Evolutionary conservation across 2,797 vertebrate genomes (phyloP).

Genomic region (Peromyscus nudipes): DNA sequence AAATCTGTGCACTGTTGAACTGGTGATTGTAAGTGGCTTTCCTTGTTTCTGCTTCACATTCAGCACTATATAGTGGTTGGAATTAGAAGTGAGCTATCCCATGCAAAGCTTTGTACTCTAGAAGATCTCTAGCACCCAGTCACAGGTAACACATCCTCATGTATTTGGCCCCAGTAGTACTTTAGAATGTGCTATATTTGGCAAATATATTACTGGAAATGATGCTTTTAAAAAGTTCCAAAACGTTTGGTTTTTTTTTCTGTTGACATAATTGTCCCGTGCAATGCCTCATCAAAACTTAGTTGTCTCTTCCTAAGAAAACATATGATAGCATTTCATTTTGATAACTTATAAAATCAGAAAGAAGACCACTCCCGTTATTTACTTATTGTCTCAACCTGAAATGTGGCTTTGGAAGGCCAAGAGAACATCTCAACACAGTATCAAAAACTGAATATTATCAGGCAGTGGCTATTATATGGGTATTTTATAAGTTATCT

Average conservation of each 20-base stretch:
- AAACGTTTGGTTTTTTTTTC: not conserved
- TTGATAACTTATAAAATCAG: slow-evolving; percentile 33
- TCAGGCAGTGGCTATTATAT: not conserved
- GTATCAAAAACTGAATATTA: not conserved
- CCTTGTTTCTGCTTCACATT: slow-evolving; percentile 45
- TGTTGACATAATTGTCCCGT: slow-evolving; percentile 21
- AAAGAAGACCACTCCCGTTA: not conserved
- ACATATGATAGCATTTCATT: slow-evolving; percentile 7
- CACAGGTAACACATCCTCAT: not conserved
- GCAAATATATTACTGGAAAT: slow-evolving; percentile 11
- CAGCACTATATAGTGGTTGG: not conserved
- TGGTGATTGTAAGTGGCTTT: not conserved
- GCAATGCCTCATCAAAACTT: not conserved
- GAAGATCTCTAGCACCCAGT: not conserved
- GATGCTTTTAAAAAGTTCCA: not conserved
- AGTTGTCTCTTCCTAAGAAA: slow-evolving; percentile 22
- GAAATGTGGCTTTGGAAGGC: slow-evolving; percentile 36
- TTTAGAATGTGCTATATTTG: not conserved
- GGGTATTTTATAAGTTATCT: not conserved
- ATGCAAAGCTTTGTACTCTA: not conserved
- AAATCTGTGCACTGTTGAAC: not conserved
- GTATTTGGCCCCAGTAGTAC: not conserved
- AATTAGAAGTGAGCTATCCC: not conserved
- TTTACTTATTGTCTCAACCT: slow-evolving; percentile 48
- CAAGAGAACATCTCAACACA: not conserved